Base-by-base conservation (phyloP, 2,888 invertebrate genomes). In the Lasioglossum marginatum region DNA sequence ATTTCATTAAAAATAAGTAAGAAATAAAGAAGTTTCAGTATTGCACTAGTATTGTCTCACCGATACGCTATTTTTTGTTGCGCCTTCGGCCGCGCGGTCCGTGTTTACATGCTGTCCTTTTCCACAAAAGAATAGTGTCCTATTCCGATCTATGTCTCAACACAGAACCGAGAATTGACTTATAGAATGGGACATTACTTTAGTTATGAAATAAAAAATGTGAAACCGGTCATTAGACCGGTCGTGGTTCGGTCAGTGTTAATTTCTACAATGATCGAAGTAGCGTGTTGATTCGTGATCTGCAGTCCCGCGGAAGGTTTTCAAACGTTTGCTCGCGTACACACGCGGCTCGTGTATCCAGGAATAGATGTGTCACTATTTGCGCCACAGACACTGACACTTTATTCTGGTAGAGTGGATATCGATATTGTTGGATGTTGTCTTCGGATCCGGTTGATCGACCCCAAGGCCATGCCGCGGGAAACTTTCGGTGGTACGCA, bases 311-410 rank as follows among this genome's bases (percentile, higher is more conserved):
- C 27, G 73, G 79, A 85, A 77, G 66, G 43, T 77, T 79, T 77
- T 81, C 79, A 76, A 23, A 2, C 40, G 40, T 76, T 89, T 81
- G 52, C 48, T 77, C 74, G 78, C 57, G 37, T 66, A 27, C 75
- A 68, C 70, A 27, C 79, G 37, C 75, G 77, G 34, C 57, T 23
- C 57, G 81, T 37, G 66, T 72, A 68, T 86, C 87, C 80, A 73
- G 77, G 87, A 90, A 90, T 90, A 90, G 71, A 82, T 66, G 77
- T 83, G 86, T 85, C 85, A 79, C 79, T 90, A 84, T 84, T 88
- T 87, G 82, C 77, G 63, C 70, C 74, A 72, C 77, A 77, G 82
- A 83, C 82, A 79, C 75, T 83, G 66, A 72, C 77, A 79, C 82
- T 89, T 89, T 89, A 89, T 89, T 89, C 89, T 86, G 74, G 81